Conservation (phyloP, 2,888 invertebrate species). For the Anaspis maculata region DNA sequence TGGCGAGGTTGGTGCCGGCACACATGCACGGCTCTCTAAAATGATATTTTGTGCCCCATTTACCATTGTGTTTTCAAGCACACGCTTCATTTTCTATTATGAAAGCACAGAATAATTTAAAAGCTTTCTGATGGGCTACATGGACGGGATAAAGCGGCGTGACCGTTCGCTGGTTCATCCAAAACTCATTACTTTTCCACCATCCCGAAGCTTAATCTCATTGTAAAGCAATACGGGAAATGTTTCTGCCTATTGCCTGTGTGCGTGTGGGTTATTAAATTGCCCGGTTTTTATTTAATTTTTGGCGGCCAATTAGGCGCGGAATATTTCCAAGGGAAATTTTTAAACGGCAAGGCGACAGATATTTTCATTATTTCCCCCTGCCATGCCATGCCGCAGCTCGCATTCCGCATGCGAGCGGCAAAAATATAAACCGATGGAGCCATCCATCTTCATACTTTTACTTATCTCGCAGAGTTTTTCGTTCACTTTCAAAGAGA, state of each 20-base stretch:
- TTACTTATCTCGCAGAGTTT: too few species aligned
- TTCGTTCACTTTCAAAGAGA: too few species aligned
- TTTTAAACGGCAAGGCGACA: too few species aligned
- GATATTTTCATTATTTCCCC: too few species aligned
- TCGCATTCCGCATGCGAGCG: too few species aligned
- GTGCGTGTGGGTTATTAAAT: slow-evolving; percentile 7
- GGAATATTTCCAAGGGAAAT: too few species aligned
- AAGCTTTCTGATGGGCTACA: slow-evolving; percentile 12
- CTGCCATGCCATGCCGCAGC: too few species aligned
- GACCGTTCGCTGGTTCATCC: slow-evolving; percentile 13
- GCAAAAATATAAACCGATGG: too few species aligned
- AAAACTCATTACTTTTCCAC: slow-evolving; percentile 12
- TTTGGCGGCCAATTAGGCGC: too few species aligned
- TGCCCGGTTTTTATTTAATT: slow-evolving; percentile 8
- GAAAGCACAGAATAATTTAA: slow-evolving; percentile 13
- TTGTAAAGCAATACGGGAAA: slow-evolving; percentile 12
- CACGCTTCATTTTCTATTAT: slow-evolving; percentile 12
- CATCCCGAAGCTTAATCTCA: slow-evolving; percentile 8
- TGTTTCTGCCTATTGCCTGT: slow-evolving; percentile 4
- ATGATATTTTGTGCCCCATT: slow-evolving; percentile 20
- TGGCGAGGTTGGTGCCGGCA: too few species aligned
- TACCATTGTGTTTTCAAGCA: slow-evolving; percentile 13
- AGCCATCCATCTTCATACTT: too few species aligned
- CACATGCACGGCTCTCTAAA: too few species aligned
- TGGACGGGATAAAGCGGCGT: slow-evolving; percentile 15